These are phyloP conservation scores for Aplochiton taeniatus DNA, from an alignment of 2,797 vertebrate genomes.

Conservation along the genomic window DNA sequence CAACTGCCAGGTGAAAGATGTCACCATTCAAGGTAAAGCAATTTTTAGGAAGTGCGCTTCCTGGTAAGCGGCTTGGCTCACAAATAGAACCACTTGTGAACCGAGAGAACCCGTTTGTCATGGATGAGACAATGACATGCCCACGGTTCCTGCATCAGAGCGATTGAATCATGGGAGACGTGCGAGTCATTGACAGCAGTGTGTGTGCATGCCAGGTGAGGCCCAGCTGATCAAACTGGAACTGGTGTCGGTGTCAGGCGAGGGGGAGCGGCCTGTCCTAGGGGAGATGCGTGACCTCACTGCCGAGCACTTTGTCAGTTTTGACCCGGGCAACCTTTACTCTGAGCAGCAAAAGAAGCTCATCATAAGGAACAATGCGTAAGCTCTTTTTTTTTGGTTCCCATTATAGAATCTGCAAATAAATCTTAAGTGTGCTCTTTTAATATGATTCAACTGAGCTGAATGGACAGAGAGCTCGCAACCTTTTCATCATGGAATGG, in stretches of 20 bases:
- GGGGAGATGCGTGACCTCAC: constrained; percentile 79
- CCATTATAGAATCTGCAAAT: background rate
- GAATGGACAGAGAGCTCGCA: background rate
- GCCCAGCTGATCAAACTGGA: constrained; percentile 84
- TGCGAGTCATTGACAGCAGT: background rate
- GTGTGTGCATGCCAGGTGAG: constrained; percentile 69
- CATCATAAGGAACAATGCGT: constrained; percentile 85
- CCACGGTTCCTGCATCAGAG: background rate
- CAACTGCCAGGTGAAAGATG: constrained; percentile 85
- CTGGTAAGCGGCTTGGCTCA: no score
- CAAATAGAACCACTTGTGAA: no score
- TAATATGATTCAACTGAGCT: no score
- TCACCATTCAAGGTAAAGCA: constrained; percentile 83
- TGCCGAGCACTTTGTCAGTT: constrained; percentile 81
- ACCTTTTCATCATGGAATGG: background rate
- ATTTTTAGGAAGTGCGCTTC: background rate
- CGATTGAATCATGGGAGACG: background rate
- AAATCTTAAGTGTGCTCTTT: no score
- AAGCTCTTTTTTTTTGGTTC: constrained; percentile 41
- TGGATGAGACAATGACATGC: no score
- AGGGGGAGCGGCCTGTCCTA: constrained; percentile 59
- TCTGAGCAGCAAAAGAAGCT: constrained; percentile 71
- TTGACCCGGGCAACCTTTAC: constrained; percentile 80
- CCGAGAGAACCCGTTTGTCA: no score
- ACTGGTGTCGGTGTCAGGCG: constrained; percentile 78